Evolutionary conservation across 2,888 invertebrate genomes (phyloP).

Genomic region (Gibbula magus): DNA sequence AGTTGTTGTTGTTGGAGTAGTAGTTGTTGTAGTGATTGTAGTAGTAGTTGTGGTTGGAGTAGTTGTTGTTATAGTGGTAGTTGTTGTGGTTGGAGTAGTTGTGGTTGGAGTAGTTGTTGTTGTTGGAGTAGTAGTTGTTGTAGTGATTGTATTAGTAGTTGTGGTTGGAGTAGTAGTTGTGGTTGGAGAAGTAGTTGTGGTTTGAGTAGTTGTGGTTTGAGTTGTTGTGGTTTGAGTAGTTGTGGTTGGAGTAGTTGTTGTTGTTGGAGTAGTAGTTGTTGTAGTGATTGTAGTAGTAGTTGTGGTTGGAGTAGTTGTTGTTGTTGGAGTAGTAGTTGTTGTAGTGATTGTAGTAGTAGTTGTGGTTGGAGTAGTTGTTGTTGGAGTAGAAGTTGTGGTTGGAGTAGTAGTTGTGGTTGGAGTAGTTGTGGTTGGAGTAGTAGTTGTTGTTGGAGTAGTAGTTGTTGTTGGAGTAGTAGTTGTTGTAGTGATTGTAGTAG

Average conservation of each 20-base stretch:
- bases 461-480: background rate
- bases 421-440: background rate
- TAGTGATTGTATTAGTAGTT: background rate
- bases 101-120: background rate
- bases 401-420: background rate
- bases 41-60: background rate
- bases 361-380: background rate
- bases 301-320: background rate
- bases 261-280: background rate
- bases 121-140: background rate
- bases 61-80: background rate
- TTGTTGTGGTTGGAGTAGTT: too few species aligned
- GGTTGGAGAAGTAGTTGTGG: background rate
- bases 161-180: background rate
- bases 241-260: background rate
- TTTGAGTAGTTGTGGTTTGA: background rate
- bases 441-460: background rate
- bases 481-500: background rate
- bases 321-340: background rate
- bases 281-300: background rate
- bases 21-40: background rate
- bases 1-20: background rate
- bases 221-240: background rate
- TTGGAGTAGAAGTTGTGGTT: too few species aligned
- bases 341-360: background rate